Percentiles rank a stretch among this genome's conserved stretches.
These are phyloP conservation scores for Crotalus horridus DNA, from an alignment of 2,113 vertebrate species.

Conservation along the genomic window DNA sequence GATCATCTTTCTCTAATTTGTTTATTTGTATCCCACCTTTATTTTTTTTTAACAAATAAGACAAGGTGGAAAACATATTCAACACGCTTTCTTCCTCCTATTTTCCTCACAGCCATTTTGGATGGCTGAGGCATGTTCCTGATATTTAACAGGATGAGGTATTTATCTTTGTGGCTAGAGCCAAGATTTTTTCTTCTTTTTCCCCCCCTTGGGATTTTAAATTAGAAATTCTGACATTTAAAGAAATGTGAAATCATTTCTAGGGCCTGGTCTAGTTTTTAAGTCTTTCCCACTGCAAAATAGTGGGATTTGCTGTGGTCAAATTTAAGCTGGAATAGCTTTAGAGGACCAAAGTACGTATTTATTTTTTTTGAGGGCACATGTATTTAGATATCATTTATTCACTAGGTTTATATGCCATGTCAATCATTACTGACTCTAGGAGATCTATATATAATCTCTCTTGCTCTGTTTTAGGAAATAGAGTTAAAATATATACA, in stretches of 20 bases:
- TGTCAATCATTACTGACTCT: neutral
- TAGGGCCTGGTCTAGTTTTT: neutral
- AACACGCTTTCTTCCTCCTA: neutral
- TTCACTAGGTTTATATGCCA: neutral
- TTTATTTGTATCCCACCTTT: neutral
- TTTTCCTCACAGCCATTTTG: neutral
- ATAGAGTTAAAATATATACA: neutral
- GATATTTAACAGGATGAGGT: neutral
- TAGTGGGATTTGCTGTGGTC: neutral
- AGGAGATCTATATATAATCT: neutral
- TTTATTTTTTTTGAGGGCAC: neutral
- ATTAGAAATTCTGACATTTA: neutral
- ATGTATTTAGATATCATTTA: neutral
- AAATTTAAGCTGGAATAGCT: neutral
- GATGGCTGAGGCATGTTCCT: neutral
- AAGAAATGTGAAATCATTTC: neutral
- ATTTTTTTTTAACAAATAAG: neutral
- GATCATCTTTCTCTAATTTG: neutral
- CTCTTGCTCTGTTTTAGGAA: neutral
- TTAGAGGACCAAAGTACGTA: too few relatives aligned
- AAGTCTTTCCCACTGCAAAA: neutral
- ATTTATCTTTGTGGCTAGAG: neutral
- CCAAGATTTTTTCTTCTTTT: neutral
- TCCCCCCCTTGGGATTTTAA: neutral
- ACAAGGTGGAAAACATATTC: neutral